phyloP scores from a whole-genome alignment of 2,797 vertebrate genomes.

The Lagocephalus sceleratus region DNA sequence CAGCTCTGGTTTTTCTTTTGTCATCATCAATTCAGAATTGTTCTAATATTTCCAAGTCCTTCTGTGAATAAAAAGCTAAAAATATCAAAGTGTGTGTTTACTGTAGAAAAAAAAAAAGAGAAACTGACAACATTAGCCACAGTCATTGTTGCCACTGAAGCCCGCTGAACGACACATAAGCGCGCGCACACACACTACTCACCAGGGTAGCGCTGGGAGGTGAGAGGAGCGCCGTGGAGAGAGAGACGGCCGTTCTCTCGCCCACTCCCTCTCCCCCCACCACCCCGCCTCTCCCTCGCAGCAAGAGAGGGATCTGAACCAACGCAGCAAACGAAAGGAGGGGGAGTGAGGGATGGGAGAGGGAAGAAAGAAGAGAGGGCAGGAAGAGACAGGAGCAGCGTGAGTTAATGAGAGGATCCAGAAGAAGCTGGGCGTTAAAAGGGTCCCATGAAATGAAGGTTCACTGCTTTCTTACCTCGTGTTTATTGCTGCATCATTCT shows the following conservation, averaged over 20 bases:
- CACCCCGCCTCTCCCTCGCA: slow-evolving; percentile 83
- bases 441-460: slow-evolving; percentile 68
- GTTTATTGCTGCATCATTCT: slow-evolving; percentile 1
- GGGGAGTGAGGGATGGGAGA: slow-evolving; percentile 62
- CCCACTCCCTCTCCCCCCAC: slow-evolving; percentile 79
- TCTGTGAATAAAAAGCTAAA: background rate
- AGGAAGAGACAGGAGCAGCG: slow-evolving; percentile 76
- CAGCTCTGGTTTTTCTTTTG: too few species aligned
- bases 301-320: slow-evolving; percentile 83
- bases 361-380: slow-evolving; percentile 68
- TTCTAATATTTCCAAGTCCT: background rate
- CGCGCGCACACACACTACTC: slow-evolving; percentile 71
- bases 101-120: background rate
- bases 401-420: slow-evolving; percentile 76
- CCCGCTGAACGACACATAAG: slow-evolving; percentile 65
- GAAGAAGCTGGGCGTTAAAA: slow-evolving; percentile 75
- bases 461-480: background rate
- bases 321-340: slow-evolving; percentile 73
- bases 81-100: background rate
- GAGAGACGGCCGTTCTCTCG: slow-evolving; percentile 82
- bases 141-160: slow-evolving; percentile 52
- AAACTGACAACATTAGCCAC: slow-evolving; percentile 39
- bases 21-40: background rate
- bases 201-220: slow-evolving; percentile 84
- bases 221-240: slow-evolving; percentile 82